Evolutionary conservation across 2,113 vertebrate species (phyloP).

Genomic region (Tapirus terrestris): DNA sequence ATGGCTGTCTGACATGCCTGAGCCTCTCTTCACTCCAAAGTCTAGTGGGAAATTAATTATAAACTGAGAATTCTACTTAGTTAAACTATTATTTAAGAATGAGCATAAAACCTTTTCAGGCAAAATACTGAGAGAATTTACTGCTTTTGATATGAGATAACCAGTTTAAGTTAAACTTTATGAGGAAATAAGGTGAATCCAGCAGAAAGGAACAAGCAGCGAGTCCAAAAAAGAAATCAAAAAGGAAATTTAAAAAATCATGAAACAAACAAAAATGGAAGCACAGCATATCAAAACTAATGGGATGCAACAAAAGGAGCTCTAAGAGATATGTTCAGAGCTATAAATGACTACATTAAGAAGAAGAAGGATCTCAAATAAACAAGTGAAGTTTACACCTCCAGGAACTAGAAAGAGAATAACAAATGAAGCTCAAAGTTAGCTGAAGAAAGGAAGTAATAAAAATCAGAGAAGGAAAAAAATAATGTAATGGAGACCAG

Average conservation of each 20-base stretch:
- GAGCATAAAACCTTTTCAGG: not conserved
- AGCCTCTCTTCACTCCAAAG: not conserved
- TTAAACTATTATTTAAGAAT: not conserved
- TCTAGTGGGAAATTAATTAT: not conserved
- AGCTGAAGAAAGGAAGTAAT: no score
- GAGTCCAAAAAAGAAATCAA: no score
- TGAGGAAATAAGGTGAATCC: not conserved
- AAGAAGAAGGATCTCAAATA: no score
- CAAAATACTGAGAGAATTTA: not conserved
- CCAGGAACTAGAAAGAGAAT: no score
- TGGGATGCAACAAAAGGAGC: no score
- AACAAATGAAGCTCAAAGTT: no score
- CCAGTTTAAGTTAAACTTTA: not conserved
- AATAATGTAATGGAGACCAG: no score
- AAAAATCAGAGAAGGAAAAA: no score
- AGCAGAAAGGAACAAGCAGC: not conserved
- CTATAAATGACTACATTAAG: no score
- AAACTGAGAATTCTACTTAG: not conserved
- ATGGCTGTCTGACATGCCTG: not conserved
- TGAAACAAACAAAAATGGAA: not conserved
- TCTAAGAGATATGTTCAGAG: no score
- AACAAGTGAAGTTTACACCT: no score
- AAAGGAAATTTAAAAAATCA: not conserved
- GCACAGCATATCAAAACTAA: not conserved
- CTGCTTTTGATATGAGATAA: not conserved